Base-by-base conservation (phyloP, 2,797 vertebrate species). In the Characodon lateralis region DNA sequence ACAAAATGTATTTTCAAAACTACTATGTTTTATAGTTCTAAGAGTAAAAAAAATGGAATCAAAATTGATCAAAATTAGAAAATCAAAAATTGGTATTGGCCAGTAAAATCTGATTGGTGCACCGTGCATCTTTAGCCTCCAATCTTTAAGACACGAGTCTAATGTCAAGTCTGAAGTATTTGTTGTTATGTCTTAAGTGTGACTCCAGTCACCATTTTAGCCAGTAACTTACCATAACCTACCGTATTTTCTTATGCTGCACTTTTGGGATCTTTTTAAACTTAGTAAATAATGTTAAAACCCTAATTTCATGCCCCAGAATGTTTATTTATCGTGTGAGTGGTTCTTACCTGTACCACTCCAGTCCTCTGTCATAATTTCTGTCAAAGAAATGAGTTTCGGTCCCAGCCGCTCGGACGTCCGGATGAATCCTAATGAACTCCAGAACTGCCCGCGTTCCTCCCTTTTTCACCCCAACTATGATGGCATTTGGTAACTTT, bases 341-440 rank as follows among this genome's bases (percentile, higher is more conserved):
- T 2, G 6, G 28, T 10, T 70, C 95, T 95, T 94, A 98, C 97
- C 97, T 97, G 96, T 98, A 98, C 97, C 97, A 97, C 91, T 97
- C 97, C 87, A 97, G 93, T 43, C 97, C 97, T 76, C 94, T 89
- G 59, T 96, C 95, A 87, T 97, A 98, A 94, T 98, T 97, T 88
- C 97, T 91, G 89, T 98, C 97, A 88, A 98, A 98, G 93, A 98
- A 98, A 92, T 98, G 97, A 20, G 97, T 97, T 90, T 98, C 97
- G 0, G 97, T 97, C 72, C 97, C 97, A 75, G 97, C 90, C 0
- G 97, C 97, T 72, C 97, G 94, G 91, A 98, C 97, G 84, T 97
- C 96, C 5, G 97, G 97, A 74, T 98, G 97, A 83, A 96, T 97
- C 20, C 97, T 92, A 63, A 98, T 97, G 86, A 97, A 97, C 95